Evolutionary conservation across 2,113 vertebrate genomes (phyloP).

Genomic region (Panthera tigris): DNA sequence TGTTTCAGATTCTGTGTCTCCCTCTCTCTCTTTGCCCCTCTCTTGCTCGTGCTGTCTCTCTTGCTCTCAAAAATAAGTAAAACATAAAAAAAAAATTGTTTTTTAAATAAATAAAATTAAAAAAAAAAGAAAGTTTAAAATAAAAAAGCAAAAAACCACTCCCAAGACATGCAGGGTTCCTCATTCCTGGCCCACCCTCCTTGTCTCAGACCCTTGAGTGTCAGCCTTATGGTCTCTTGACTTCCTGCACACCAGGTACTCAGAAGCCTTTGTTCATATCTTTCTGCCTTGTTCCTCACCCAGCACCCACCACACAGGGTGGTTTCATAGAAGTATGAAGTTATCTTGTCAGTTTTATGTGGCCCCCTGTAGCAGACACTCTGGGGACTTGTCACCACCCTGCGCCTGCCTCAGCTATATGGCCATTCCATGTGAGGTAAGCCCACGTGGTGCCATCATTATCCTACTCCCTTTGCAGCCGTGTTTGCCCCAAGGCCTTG

Average conservation of each 20-base stretch:
- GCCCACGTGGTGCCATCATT: neutral
- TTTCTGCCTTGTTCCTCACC: neutral
- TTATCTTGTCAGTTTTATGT: neutral
- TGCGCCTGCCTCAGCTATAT: neutral
- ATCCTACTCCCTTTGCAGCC: neutral
- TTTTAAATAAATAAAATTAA: neutral
- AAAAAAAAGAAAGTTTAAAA: neutral
- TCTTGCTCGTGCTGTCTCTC: fast-evolving
- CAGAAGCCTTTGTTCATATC: neutral
- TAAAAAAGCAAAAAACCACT: neutral
- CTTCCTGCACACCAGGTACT: neutral
- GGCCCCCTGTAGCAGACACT: neutral
- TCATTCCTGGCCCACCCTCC: neutral
- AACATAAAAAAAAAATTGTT: too few species aligned
- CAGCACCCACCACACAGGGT: neutral
- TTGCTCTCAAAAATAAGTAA: neutral
- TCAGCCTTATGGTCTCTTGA: neutral
- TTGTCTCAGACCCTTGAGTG: neutral
- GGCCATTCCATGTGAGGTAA: neutral
- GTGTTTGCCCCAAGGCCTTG: neutral
- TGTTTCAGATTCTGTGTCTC: neutral
- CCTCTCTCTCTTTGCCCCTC: neutral
- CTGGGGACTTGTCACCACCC: neutral
- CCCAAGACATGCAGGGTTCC: neutral
- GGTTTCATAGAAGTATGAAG: too few species aligned